A percentile compares a stretch with the other conserved stretches of the same genome.
phyloP scores from a whole-genome alignment of 2,113 vertebrate species.

The Leptosomus discolor region DNA sequence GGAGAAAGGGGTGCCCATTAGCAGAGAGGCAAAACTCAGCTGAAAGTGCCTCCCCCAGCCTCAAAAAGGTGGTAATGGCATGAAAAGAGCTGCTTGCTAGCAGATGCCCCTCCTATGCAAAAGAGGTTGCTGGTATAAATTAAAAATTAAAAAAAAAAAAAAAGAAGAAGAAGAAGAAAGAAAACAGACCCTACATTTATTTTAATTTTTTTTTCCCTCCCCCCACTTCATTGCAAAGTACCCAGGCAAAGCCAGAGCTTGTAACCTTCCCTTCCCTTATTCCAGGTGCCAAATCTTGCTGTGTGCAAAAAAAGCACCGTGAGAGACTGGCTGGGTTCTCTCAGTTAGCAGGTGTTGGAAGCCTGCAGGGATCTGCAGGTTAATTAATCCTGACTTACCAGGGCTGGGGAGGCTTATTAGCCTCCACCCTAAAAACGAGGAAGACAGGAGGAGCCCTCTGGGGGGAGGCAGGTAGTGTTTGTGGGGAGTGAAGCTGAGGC shows the following conservation, averaged over 20 bases:
- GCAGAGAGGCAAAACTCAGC: not conserved
- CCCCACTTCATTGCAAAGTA: not conserved
- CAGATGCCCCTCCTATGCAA: not conserved
- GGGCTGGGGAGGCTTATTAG: slow-evolving; percentile 54
- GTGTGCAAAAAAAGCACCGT: not conserved
- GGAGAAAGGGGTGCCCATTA: slow-evolving; percentile 22
- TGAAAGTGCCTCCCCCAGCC: not conserved
- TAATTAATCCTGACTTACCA: slow-evolving; percentile 65
- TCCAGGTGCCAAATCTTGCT: not conserved
- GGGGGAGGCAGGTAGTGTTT: not conserved
- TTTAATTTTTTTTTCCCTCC: fast-evolving
- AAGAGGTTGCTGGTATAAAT: not conserved
- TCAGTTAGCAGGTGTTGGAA: slow-evolving; percentile 53
- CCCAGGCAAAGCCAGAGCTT: not conserved
- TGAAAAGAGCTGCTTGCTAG: not conserved
- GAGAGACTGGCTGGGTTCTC: slow-evolving; percentile 52
- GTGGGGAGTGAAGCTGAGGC: not conserved
- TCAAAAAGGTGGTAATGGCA: not conserved
- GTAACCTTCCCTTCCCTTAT: not conserved
- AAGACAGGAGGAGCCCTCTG: slow-evolving; percentile 48
- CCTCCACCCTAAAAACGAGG: slow-evolving; percentile 62
- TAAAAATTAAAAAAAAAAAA: not conserved
- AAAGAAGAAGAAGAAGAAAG: too few relatives aligned
- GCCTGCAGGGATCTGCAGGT: slow-evolving; percentile 58
- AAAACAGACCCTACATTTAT: not conserved